Conservation (phyloP, 2,113 vertebrate genomes). For the Lichenostomus cassidix region DNA sequence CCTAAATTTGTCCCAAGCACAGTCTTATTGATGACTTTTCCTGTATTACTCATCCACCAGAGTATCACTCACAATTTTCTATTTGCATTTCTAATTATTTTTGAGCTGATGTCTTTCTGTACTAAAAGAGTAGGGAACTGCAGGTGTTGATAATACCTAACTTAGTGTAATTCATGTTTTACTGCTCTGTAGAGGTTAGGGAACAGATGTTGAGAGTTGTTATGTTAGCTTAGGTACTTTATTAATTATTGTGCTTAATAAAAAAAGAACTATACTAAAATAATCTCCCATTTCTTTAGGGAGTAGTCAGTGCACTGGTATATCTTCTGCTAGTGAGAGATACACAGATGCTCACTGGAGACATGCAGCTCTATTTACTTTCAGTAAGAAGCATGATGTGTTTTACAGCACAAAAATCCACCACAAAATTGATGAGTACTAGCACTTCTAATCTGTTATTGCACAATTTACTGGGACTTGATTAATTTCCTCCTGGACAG, state of each 20-base stretch:
- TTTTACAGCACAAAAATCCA: neutral
- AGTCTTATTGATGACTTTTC: neutral
- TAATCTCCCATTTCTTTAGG: neutral
- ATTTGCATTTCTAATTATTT: neutral
- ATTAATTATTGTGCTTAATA: neutral
- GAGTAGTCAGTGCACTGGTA: neutral
- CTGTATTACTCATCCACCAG: neutral
- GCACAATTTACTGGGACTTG: neutral
- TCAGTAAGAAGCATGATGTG: neutral
- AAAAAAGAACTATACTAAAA: neutral
- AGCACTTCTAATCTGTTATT: neutral
- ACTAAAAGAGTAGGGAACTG: neutral
- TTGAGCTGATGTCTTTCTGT: neutral
- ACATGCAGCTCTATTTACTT: neutral
- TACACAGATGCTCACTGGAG: neutral
- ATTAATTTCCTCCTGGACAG: neutral
- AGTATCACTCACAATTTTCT: neutral
- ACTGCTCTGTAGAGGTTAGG: neutral
- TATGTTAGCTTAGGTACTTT: neutral
- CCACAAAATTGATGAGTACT: neutral
- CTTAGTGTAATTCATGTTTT: neutral
- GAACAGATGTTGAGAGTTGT: neutral
- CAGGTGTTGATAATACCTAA: neutral
- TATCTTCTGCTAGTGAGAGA: neutral
- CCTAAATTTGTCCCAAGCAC: neutral